Evolutionary conservation across 35 echinoderm and acorn worm genomes (phyloP).

Genomic region (Heliocidaris tuberculata): DNA sequence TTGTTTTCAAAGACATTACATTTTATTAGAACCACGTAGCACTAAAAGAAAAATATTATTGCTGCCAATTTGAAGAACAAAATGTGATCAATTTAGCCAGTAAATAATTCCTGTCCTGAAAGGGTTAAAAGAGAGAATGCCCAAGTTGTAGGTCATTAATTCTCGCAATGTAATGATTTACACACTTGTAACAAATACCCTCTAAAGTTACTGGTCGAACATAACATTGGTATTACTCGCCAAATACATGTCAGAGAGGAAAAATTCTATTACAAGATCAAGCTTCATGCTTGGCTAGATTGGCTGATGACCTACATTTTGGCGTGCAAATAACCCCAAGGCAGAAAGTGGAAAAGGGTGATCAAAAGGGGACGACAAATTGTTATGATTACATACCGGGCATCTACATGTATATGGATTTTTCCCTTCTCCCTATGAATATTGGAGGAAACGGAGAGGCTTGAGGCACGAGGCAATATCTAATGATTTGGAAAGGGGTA

Average conservation of each 20-base stretch:
- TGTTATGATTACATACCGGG: not conserved
- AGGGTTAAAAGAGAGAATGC: too few relatives aligned
- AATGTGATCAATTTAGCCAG: too few relatives aligned
- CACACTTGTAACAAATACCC: not conserved
- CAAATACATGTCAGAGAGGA: not conserved
- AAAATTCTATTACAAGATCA: not conserved
- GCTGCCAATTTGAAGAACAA: too few relatives aligned
- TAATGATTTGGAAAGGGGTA: conserved; percentile 17
- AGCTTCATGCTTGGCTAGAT: not conserved
- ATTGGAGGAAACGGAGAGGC: conserved; percentile 8
- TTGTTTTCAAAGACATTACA: too few relatives aligned
- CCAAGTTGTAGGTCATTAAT: not conserved
- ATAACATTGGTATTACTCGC: not conserved
- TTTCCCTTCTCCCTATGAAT: conserved; percentile 9
- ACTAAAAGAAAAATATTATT: too few relatives aligned
- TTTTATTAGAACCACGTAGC: too few relatives aligned
- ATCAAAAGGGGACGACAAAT: not conserved
- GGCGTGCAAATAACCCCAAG: not conserved
- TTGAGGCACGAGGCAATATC: not conserved
- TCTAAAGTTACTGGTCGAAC: not conserved
- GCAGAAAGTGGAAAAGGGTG: not conserved
- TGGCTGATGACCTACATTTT: not conserved
- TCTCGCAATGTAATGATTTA: not conserved
- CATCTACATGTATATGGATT: conserved; percentile 13
- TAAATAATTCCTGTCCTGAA: too few relatives aligned